These are phyloP conservation scores for Drosophila nr. fundita DNA, from an alignment of 2,888 invertebrate genomes.

Conservation along the genomic window DNA sequence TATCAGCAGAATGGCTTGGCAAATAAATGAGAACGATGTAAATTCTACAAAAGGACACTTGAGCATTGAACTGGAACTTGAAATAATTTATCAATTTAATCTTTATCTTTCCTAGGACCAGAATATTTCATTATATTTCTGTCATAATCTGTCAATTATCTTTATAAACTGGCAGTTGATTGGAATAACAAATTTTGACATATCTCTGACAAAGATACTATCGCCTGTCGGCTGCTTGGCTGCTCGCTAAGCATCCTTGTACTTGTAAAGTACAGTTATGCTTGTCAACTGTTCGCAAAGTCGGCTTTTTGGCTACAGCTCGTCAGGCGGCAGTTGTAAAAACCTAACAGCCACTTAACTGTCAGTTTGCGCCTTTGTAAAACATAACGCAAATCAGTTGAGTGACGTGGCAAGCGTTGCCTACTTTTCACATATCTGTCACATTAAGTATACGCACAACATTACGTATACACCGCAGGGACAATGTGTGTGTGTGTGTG, in stretches of 20 bases:
- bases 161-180: neutral
- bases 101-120: neutral
- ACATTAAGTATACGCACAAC: conserved; percentile 48
- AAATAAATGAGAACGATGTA: neutral
- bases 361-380: conserved; percentile 16
- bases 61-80: neutral
- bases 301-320: conserved; percentile 18
- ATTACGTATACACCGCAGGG: conserved; percentile 37
- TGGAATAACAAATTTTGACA: neutral
- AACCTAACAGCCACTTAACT: conserved; percentile 19
- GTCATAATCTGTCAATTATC: no score
- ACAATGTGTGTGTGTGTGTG: neutral
- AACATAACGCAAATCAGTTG: conserved; percentile 11
- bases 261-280: neutral
- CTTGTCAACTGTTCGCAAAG: conserved; percentile 12
- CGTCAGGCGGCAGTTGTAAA: conserved; percentile 17
- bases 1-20: neutral
- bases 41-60: neutral
- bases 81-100: neutral
- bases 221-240: neutral
- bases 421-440: conserved; percentile 35
- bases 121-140: neutral
- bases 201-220: neutral
- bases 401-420: conserved; percentile 45
- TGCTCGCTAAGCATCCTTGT: conserved; percentile 3